A percentile compares a stretch with the other conserved stretches of the same genome.
These are phyloP conservation scores for Hippoglossus stenolepis DNA, from an alignment of 2,113 vertebrate genomes.

Conservation along the genomic window DNA sequence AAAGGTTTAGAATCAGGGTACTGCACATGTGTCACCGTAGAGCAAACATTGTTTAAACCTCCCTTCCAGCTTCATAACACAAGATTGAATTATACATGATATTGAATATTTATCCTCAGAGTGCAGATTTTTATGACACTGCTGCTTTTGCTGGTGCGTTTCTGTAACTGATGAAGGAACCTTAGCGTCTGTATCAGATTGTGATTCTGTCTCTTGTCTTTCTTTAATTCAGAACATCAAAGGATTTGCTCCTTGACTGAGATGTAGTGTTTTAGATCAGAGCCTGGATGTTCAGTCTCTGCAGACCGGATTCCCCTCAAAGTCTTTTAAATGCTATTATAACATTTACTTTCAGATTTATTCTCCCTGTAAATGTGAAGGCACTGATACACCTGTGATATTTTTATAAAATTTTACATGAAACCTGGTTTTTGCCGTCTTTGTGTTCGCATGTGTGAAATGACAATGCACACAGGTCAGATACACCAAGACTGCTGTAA, in stretches of 20 bases:
- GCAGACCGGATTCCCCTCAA: constrained; percentile 27
- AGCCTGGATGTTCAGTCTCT: constrained; percentile 41
- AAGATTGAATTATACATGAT: constrained; percentile 4
- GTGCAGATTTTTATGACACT: constrained; percentile 50
- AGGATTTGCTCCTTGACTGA: constrained; percentile 41
- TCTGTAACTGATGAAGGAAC: constrained; percentile 29
- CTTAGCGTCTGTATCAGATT: constrained; percentile 14
- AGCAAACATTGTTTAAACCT: constrained; percentile 23
- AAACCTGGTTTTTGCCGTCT: constrained; percentile 36
- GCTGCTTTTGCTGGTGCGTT: constrained; percentile 49
- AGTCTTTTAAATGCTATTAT: constrained; percentile 46
- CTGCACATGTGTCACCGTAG: constrained; percentile 34
- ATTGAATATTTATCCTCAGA: constrained; percentile 41
- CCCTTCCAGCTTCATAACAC: constrained; percentile 27
- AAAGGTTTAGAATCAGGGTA: constrained; percentile 57
- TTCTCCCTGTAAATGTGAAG: constrained; percentile 72
- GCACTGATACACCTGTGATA: constrained; percentile 71
- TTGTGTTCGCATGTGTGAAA: constrained; percentile 20
- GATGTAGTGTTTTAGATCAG: constrained; percentile 55
- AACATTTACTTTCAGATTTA: constrained; percentile 38
- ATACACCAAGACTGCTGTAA: constrained; percentile 53
- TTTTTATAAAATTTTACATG: constrained; percentile 77
- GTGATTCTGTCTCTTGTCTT: constrained; percentile 18
- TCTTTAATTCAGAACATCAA: constrained; percentile 24
- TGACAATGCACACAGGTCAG: background rate